A percentile compares a stretch with the other conserved stretches of the same genome.
Evolutionary conservation across 2,888 invertebrate genomes (phyloP).

Genomic region (Acanthacorydalis orientalis): DNA sequence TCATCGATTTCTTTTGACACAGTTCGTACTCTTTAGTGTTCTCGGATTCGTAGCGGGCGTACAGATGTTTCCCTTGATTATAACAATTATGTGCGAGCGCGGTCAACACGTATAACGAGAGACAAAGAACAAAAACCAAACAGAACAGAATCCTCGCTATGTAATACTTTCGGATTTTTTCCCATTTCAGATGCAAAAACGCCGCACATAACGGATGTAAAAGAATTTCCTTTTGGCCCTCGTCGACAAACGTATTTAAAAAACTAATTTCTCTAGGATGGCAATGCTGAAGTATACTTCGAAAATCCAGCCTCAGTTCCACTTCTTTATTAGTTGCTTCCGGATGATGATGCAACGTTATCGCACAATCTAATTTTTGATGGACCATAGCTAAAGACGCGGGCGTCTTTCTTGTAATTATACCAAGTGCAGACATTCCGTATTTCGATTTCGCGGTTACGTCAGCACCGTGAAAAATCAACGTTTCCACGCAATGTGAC

Average conservation of each 20-base stretch:
- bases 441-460: conserved; percentile 78
- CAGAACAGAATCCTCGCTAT: conserved; percentile 63
- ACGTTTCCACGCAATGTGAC: conserved; percentile 67
- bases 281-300: conserved; percentile 65
- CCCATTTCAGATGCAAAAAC: conserved; percentile 78
- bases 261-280: conserved; percentile 74
- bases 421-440: conserved; percentile 70
- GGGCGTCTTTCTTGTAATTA: conserved; percentile 73
- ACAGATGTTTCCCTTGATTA: conserved; percentile 60
- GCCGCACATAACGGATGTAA: conserved; percentile 78
- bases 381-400: conserved; percentile 70
- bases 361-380: conserved; percentile 64
- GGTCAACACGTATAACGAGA: conserved; percentile 68
- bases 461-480: conserved; percentile 73
- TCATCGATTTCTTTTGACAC: conserved; percentile 61
- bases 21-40: conserved; percentile 54
- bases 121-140: conserved; percentile 59
- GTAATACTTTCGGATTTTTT: conserved; percentile 76
- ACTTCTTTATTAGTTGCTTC: conserved; percentile 64
- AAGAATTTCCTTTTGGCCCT: conserved; percentile 74
- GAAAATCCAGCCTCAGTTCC: conserved; percentile 65
- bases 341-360: conserved; percentile 60
- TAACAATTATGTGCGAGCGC: conserved; percentile 74
- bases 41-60: conserved; percentile 33
- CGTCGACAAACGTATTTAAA: conserved; percentile 72